A percentile compares a stretch with the other conserved stretches of the same genome.
phyloP scores from a whole-genome alignment of 1,140 invertebrate species.

The Leptinotarsa defecta region DNA sequence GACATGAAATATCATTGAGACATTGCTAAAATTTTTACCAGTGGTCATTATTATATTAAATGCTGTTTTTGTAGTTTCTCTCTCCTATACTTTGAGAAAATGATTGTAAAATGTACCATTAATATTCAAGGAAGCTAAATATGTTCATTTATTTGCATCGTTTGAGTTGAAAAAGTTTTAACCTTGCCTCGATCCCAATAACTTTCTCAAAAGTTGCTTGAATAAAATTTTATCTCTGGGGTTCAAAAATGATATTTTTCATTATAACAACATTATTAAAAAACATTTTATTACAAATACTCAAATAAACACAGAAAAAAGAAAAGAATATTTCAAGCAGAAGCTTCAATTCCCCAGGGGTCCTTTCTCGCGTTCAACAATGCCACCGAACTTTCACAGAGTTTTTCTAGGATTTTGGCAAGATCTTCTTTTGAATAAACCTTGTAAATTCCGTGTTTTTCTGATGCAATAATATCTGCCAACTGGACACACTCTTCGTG shows the following conservation, averaged over 20 bases:
- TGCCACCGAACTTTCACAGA: conserved; percentile 76
- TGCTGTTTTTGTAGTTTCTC: no score
- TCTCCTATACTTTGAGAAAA: no score
- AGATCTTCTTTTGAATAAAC: conserved; percentile 78
- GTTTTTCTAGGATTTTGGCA: conserved; percentile 74
- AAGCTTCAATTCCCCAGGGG: conserved; percentile 66
- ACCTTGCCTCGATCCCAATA: no score
- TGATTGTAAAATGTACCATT: no score
- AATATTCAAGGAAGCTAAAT: no score
- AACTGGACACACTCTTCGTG: conserved; percentile 80
- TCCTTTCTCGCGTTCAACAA: conserved; percentile 75
- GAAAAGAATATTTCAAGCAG: conserved; percentile 23
- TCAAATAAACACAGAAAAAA: neutral
- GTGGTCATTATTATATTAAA: no score
- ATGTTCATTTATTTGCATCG: no score
- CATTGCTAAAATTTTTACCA: no score
- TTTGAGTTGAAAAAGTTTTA: no score
- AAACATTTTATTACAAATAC: conserved; percentile 10
- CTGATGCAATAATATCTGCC: conserved; percentile 77
- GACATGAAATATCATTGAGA: no score
- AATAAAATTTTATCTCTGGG: neutral
- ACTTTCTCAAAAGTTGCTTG: no score
- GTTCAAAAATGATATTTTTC: neutral
- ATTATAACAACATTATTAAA: neutral
- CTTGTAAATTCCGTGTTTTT: conserved; percentile 79